Evolutionary conservation across 2,888 invertebrate species (phyloP).

Genomic region (Apodemia mormo): DNA sequence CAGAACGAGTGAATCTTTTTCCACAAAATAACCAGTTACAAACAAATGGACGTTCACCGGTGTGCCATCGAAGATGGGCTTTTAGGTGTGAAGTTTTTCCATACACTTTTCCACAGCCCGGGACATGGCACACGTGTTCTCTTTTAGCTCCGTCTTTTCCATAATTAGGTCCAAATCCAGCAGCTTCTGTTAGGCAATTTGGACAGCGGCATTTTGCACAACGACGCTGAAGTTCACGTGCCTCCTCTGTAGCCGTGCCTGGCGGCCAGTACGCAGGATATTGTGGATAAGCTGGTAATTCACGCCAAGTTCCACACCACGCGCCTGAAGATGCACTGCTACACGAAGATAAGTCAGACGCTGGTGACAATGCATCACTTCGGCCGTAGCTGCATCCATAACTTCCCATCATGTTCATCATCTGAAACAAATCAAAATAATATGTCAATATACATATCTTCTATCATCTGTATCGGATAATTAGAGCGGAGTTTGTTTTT

Average conservation of each 20-base stretch:
- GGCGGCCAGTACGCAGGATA: conserved; percentile 77
- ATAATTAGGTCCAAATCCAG: conserved; percentile 86
- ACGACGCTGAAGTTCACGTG: conserved; percentile 83
- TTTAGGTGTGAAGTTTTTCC: conserved; percentile 97
- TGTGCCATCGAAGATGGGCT: conserved; percentile 96
- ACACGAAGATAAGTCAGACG: conserved; percentile 69
- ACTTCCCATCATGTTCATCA: conserved; percentile 72
- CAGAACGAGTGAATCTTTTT: conserved; percentile 94
- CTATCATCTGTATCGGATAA: no score
- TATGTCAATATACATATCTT: conserved; percentile 4
- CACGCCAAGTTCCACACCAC: conserved; percentile 66
- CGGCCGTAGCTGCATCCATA: conserved; percentile 72
- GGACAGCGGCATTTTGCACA: conserved; percentile 90
- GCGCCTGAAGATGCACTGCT: conserved; percentile 70
- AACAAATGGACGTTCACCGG: conserved; percentile 94
- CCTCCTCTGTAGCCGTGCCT: conserved; percentile 64
- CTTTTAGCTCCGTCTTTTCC: conserved; percentile 89
- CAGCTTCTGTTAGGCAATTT: conserved; percentile 91
- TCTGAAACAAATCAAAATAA: conserved; percentile 51
- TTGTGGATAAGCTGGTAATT: conserved; percentile 66
- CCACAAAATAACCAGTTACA: conserved; percentile 95
- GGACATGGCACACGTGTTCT: conserved; percentile 92
- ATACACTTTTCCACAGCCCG: conserved; percentile 93
- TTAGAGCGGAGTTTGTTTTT: no score
- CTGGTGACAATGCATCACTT: conserved; percentile 77